These are phyloP conservation scores for Crypturellus undulatus DNA, from an alignment of 2,113 vertebrate species.

Conservation along the genomic window DNA sequence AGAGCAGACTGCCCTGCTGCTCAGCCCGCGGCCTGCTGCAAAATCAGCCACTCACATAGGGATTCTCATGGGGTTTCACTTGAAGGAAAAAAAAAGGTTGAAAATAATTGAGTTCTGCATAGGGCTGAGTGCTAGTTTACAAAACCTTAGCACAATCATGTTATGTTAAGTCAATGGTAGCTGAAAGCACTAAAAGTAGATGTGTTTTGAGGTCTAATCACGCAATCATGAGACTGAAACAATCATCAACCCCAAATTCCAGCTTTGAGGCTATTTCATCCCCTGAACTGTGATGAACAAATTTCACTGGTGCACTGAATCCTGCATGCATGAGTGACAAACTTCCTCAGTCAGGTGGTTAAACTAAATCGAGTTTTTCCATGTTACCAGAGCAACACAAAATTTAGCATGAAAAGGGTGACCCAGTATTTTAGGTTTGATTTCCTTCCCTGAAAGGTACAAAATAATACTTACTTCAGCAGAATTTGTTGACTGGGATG, in stretches of 20 bases:
- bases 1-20: not conserved
- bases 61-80: not conserved
- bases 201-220: not conserved
- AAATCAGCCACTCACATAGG: not conserved
- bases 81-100: not conserved
- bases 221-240: not conserved
- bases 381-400: constrained; percentile 23
- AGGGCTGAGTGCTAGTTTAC: not conserved
- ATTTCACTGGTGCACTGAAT: not conserved
- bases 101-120: not conserved
- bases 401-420: not conserved
- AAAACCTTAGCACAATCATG: not conserved
- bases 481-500: not conserved
- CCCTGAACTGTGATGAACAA: not conserved
- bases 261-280: not conserved
- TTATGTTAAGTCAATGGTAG: not conserved
- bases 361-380: not conserved
- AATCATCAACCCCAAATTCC: not conserved
- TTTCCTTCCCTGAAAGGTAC: not conserved
- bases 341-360: not conserved
- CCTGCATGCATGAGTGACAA: not conserved
- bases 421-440: not conserved
- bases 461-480: not conserved
- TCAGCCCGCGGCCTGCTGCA: not conserved
- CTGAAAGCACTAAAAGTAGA: not conserved